Evolutionary conservation across 2,113 vertebrate species (phyloP).

Genomic region (Dasyornis broadbenti): DNA sequence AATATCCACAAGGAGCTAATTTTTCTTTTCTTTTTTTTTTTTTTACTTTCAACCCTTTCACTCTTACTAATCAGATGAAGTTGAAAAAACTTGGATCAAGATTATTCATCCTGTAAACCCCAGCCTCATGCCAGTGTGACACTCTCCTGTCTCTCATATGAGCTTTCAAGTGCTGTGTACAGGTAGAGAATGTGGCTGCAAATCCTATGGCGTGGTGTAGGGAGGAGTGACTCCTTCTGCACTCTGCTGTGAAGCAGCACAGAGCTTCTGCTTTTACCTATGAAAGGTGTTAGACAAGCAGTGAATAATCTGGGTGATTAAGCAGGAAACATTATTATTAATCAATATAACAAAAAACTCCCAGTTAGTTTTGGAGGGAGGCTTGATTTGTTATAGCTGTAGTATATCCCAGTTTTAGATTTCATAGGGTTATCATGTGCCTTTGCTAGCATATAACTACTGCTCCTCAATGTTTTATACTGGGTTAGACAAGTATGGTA

Average conservation of each 20-base stretch:
- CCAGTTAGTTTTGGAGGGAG: not conserved
- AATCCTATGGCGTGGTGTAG: fast-evolving
- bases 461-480: not conserved
- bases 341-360: not conserved
- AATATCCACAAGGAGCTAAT: not conserved
- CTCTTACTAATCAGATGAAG: conserved; percentile 2
- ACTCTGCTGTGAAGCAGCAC: not conserved
- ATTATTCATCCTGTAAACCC: not conserved
- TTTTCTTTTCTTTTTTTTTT: not conserved
- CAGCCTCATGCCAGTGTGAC: not conserved
- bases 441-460: not conserved
- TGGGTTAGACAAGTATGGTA: not conserved
- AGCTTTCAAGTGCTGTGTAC: not conserved
- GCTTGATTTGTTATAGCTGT: not conserved
- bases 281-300: fast-evolving
- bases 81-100: not conserved
- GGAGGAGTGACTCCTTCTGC: not conserved
- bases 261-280: not conserved
- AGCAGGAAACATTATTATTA: not conserved
- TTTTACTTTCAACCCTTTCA: not conserved
- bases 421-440: not conserved
- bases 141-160: not conserved
- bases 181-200: not conserved
- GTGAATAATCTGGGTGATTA: not conserved
- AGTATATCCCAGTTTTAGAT: not conserved